Conservation (phyloP, 2,113 vertebrate genomes). For the Progne subis region DNA sequence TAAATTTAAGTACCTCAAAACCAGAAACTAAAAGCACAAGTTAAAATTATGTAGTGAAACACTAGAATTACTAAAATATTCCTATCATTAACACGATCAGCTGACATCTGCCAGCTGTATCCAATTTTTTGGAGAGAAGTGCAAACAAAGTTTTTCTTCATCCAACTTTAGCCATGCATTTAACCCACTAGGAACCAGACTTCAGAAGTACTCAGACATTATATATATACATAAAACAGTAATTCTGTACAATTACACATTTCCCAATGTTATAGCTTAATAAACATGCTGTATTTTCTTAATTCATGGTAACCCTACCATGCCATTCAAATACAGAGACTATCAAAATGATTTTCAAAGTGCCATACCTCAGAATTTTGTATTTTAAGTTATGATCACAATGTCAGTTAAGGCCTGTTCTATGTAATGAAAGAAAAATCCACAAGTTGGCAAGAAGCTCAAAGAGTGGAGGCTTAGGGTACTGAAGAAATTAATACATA, state of each 20-base stretch:
- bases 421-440: slow-evolving; percentile 52
- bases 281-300: slow-evolving; percentile 72
- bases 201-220: slow-evolving; percentile 45
- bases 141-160: slow-evolving; percentile 54
- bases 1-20: slow-evolving; percentile 15
- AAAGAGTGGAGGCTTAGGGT: background rate
- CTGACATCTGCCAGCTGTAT: slow-evolving; percentile 14
- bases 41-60: slow-evolving; percentile 26
- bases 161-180: slow-evolving; percentile 40
- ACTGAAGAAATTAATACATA: background rate
- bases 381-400: slow-evolving; percentile 31
- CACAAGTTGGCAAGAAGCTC: slow-evolving; percentile 17
- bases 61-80: slow-evolving; percentile 21
- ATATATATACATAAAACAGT: slow-evolving; percentile 46
- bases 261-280: slow-evolving; percentile 65
- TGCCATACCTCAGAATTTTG: slow-evolving; percentile 56
- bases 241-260: slow-evolving; percentile 64
- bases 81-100: slow-evolving; percentile 30
- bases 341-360: slow-evolving; percentile 64
- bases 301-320: slow-evolving; percentile 60
- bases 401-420: slow-evolving; percentile 65
- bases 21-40: slow-evolving; percentile 2
- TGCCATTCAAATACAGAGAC: slow-evolving; percentile 70
- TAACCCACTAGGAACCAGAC: slow-evolving; percentile 48
- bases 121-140: slow-evolving; percentile 64